Percentiles rank a stretch among this genome's conserved stretches.
Conservation (phyloP, 2,797 vertebrate genomes). For the Allobates femoralis region DNA sequence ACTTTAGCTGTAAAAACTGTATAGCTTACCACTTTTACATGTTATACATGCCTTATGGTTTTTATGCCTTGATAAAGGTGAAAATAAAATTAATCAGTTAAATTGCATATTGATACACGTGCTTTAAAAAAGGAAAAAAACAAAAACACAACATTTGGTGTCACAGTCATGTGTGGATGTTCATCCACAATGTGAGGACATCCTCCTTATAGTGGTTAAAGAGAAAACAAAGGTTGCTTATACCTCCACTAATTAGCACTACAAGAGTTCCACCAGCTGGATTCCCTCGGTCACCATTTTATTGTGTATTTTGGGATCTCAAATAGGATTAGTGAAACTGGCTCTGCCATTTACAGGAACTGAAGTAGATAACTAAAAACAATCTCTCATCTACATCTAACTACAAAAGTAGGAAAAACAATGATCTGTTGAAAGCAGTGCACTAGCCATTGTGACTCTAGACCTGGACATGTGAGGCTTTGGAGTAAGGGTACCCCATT, state of each 20-base stretch:
- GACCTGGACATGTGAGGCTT: neutral
- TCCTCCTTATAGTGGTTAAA: neutral
- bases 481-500: neutral
- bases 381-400: neutral
- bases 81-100: too few relatives aligned
- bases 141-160: too few relatives aligned
- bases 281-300: conserved; percentile 28
- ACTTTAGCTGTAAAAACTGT: too few relatives aligned
- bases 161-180: too few relatives aligned
- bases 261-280: conserved; percentile 44
- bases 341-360: neutral
- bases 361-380: neutral
- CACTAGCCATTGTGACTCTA: neutral
- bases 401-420: neutral
- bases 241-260: conserved; percentile 13
- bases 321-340: neutral
- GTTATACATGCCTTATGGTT: too few relatives aligned
- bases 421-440: neutral
- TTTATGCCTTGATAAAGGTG: too few relatives aligned
- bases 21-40: too few relatives aligned
- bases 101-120: too few relatives aligned
- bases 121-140: too few relatives aligned
- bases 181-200: too few relatives aligned
- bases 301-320: neutral
- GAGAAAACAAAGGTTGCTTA: neutral